Evolutionary conservation across 2,113 vertebrate species (phyloP), one percentile per base, ranked within the genome.

Genomic region (Malurus cyaneus): DNA sequence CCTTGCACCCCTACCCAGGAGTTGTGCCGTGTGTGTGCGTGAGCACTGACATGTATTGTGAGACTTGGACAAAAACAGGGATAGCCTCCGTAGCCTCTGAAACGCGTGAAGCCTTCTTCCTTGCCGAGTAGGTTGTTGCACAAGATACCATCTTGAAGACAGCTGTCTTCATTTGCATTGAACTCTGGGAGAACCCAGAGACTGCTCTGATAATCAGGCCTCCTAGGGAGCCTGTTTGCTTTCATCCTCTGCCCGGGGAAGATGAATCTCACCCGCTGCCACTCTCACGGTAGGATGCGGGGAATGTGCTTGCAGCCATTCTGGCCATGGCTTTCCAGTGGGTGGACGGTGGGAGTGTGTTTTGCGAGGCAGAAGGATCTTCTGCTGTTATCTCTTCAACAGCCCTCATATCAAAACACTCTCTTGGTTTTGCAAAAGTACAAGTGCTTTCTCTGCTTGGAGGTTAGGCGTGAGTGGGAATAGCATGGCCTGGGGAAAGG

Each of bases 171-270:
- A 28, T 87, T 94, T 94, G 69, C 65, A 34, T 32, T 92, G 88
- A 89, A 78, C 79, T 93, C 53, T 67, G 79, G 82, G 91, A 93
- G 86, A 82, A 85, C 79, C 70, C 79, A 87, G 52, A 50, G 26
- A 32, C 70, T 62, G 34, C 78, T 87, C 10, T 70, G 78, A 11
- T 65, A 72, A 53, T 72, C 71, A 74, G 69, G 34, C 47, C 52
- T 87, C 60, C 60, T 52, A 65, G 66, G 73, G 84, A 70, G 85
- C 65, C 47, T 44, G 42, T 74, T 42, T 81, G 42, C 90, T 94
- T 94, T 93, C 60, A 84, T 93, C 85, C 39, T 70, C 19, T 89
- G 70, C 86, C 56, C 59, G 34, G 73, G 47, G 65, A 92, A 78
- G 47, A 65, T 36, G 50, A 74, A 74, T 87, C 78, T 78, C 44